Evolutionary conservation across 2,797 vertebrate genomes (phyloP).

Genomic region (Etheostoma perlongum): DNA sequence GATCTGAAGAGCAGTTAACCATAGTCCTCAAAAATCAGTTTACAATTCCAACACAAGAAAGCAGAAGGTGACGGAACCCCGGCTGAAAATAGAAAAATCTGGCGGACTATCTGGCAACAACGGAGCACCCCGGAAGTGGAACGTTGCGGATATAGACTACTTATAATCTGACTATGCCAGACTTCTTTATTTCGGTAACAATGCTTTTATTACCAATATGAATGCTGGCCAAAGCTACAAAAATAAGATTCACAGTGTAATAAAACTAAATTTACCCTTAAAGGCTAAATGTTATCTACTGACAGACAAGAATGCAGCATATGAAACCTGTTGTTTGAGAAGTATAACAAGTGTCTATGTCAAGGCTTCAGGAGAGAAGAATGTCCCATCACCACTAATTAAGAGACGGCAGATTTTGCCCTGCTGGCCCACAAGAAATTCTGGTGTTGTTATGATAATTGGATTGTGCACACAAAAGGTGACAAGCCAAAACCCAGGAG

Average conservation of each 20-base stretch:
- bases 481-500: constrained; percentile 34
- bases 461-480: constrained; percentile 25
- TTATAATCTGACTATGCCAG: not conserved
- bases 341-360: not conserved
- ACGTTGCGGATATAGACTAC: no score
- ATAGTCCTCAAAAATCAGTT: no score
- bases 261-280: not conserved
- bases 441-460: constrained; percentile 41
- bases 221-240: not conserved
- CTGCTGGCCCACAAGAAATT: constrained; percentile 26
- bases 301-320: not conserved
- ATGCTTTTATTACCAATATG: not conserved
- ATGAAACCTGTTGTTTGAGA: constrained; percentile 8
- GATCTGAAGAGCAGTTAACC: no score
- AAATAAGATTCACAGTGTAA: not conserved
- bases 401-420: constrained; percentile 23
- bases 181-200: not conserved
- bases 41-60: no score
- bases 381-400: constrained; percentile 22
- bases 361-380: constrained; percentile 14
- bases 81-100: no score
- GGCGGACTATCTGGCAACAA: no score
- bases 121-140: no score
- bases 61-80: no score
- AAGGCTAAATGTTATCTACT: not conserved